These are phyloP conservation scores for Hyles euphorbiae DNA, from an alignment of 1,140 invertebrate genomes.

Conservation along the genomic window DNA sequence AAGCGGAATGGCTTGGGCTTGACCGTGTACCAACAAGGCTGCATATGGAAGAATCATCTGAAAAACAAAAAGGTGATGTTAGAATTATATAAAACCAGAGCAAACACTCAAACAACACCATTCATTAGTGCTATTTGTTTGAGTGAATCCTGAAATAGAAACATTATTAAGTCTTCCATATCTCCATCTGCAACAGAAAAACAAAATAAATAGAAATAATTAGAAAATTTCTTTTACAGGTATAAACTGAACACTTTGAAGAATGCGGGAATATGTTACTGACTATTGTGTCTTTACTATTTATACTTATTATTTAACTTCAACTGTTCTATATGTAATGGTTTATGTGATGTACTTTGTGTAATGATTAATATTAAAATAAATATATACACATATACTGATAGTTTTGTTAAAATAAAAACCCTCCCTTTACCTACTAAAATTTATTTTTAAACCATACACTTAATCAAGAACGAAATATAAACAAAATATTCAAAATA, in stretches of 20 bases:
- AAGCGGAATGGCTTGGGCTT: slow-evolving; percentile 75
- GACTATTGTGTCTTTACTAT: slow-evolving; percentile 22
- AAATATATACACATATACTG: slow-evolving; percentile 52
- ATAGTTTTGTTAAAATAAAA: slow-evolving; percentile 56
- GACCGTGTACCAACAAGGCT: slow-evolving; percentile 75
- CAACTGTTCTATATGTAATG: slow-evolving; percentile 15
- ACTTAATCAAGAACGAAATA: slow-evolving; percentile 28
- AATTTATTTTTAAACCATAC: slow-evolving; percentile 49
- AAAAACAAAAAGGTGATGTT: slow-evolving; percentile 74
- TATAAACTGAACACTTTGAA: slow-evolving; percentile 40
- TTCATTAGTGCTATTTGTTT: slow-evolving; percentile 36
- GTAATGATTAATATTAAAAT: slow-evolving; percentile 52
- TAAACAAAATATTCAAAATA: slow-evolving; percentile 21
- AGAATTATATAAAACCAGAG: slow-evolving; percentile 44
- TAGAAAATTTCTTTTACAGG: slow-evolving; percentile 57
- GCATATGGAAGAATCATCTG: slow-evolving; percentile 73
- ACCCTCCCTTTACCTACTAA: slow-evolving; percentile 50
- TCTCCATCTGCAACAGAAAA: slow-evolving; percentile 70
- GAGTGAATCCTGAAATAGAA: slow-evolving; percentile 59
- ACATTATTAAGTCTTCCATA: slow-evolving; percentile 60
- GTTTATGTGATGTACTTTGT: slow-evolving; percentile 46
- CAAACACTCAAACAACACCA: slow-evolving; percentile 64
- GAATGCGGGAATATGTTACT: slow-evolving; percentile 23
- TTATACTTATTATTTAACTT: slow-evolving; percentile 29
- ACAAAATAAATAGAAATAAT: slow-evolving; percentile 59